Percentiles rank a stretch among this genome's conserved stretches.
Conservation (phyloP, 2,113 vertebrate genomes). For the Etheostoma cragini region DNA sequence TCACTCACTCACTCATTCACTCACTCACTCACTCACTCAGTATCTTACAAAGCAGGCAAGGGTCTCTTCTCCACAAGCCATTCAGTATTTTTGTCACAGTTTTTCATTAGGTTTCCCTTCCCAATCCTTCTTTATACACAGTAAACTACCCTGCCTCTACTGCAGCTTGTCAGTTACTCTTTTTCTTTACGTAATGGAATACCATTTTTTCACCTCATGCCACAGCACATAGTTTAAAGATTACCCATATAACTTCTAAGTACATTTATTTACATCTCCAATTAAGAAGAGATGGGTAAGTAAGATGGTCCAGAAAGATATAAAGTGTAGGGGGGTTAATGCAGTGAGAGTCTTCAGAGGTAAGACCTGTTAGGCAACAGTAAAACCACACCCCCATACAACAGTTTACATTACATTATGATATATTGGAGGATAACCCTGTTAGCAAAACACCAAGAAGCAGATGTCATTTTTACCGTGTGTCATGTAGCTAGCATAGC, state of each 20-base stretch:
- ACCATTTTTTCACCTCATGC: conserved; percentile 71
- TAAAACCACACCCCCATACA: conserved; percentile 30
- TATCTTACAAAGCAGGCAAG: conserved; percentile 62
- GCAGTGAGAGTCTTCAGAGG: conserved; percentile 49
- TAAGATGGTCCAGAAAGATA: conserved; percentile 49
- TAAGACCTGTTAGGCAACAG: conserved; percentile 60
- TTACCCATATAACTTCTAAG: conserved; percentile 61
- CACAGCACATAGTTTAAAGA: conserved; percentile 70
- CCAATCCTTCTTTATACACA: conserved; percentile 44
- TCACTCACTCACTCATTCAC: conserved; percentile 14
- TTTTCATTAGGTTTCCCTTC: conserved; percentile 51
- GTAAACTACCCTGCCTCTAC: conserved; percentile 45
- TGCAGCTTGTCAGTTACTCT: conserved; percentile 48
- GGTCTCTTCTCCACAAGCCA: conserved; percentile 41
- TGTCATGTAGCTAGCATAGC: conserved; percentile 44
- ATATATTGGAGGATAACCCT: conserved; percentile 49
- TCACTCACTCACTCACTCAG: conserved; percentile 29
- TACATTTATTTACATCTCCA: conserved; percentile 72
- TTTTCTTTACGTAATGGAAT: conserved; percentile 50
- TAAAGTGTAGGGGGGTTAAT: conserved; percentile 54
- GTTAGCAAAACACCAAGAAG: conserved; percentile 60
- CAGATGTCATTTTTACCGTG: conserved; percentile 49
- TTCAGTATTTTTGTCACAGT: conserved; percentile 72
- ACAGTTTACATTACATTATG: conserved; percentile 40
- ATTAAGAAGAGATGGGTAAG: conserved; percentile 51